Conservation (phyloP, 2,113 vertebrate species). For the Maccullochella peelii region DNA sequence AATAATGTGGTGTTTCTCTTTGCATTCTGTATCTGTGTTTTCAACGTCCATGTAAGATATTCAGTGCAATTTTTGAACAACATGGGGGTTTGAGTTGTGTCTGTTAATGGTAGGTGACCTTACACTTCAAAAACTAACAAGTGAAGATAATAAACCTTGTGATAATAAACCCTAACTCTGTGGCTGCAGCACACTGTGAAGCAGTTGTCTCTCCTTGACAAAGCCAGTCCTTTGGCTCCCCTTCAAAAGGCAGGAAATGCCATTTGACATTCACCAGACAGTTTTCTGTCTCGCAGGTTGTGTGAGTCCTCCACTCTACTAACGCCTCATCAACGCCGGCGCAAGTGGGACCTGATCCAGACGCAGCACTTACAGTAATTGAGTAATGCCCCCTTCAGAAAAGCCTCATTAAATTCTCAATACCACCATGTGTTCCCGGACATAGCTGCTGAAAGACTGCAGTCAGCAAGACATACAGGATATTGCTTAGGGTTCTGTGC, state of each 20-base stretch:
- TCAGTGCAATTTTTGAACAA: neutral
- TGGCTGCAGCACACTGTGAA: neutral
- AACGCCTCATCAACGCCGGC: conserved; percentile 41
- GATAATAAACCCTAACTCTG: no score
- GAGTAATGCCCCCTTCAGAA: conserved; percentile 74
- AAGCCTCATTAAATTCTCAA: conserved; percentile 80
- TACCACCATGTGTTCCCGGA: conserved; percentile 61
- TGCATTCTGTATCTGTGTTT: neutral
- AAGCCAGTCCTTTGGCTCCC: conserved; percentile 34
- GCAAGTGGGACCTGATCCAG: conserved; percentile 67
- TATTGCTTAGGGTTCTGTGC: conserved; percentile 2
- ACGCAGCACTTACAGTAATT: conserved; percentile 82
- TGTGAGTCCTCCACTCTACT: conserved; percentile 30
- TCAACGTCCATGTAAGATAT: neutral
- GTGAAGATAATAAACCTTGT: conserved; percentile 11
- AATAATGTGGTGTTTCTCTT: neutral
- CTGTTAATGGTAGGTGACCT: neutral
- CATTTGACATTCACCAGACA: conserved; percentile 48
- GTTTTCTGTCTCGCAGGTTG: conserved; percentile 30
- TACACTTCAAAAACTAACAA: conserved; percentile 5
- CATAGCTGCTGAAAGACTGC: conserved; percentile 55
- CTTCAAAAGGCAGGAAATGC: conserved; percentile 49
- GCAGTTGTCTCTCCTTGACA: conserved; percentile 13
- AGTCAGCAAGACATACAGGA: conserved; percentile 54
- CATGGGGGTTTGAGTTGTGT: neutral